A percentile compares a stretch with the other conserved stretches of the same genome.
Conservation (phyloP, 2,797 vertebrate species). For the Mormyrops attenuatus region DNA sequence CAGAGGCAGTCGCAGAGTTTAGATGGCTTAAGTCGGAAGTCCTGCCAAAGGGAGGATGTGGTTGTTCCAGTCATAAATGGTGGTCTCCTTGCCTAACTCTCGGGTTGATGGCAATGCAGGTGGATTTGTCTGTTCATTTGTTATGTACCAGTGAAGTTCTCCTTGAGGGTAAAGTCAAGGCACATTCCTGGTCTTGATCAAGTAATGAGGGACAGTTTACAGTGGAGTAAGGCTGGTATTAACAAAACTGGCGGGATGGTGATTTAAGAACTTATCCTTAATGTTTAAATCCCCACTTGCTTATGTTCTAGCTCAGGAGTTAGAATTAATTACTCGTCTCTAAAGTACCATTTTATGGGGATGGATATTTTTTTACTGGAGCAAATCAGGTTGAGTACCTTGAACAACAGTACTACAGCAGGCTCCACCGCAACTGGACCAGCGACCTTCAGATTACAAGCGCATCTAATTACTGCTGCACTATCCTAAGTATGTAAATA, state of each 20-base stretch:
- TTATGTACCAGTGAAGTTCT: neutral
- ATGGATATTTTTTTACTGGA: neutral
- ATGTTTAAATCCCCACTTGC: neutral
- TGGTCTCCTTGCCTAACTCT: neutral
- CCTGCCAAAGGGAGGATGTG: neutral
- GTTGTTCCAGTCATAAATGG: neutral
- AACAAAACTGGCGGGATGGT: neutral
- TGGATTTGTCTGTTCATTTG: neutral
- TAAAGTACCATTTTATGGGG: neutral
- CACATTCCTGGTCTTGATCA: neutral
- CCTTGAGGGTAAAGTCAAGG: neutral
- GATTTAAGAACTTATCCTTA: neutral
- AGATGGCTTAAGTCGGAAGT: neutral
- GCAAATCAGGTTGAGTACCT: neutral
- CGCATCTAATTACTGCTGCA: neutral
- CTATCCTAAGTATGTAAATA: neutral
- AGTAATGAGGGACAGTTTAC: neutral
- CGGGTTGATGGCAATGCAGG: neutral
- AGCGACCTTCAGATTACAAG: neutral
- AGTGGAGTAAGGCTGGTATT: neutral
- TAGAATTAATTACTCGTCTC: neutral
- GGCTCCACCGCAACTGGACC: neutral
- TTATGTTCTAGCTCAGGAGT: neutral
- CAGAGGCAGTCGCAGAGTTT: neutral
- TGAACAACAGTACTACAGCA: neutral